Percentiles rank a stretch among this genome's conserved stretches.
Conservation (phyloP, 2,888 invertebrate species). For the Druceiella hillmani region DNA sequence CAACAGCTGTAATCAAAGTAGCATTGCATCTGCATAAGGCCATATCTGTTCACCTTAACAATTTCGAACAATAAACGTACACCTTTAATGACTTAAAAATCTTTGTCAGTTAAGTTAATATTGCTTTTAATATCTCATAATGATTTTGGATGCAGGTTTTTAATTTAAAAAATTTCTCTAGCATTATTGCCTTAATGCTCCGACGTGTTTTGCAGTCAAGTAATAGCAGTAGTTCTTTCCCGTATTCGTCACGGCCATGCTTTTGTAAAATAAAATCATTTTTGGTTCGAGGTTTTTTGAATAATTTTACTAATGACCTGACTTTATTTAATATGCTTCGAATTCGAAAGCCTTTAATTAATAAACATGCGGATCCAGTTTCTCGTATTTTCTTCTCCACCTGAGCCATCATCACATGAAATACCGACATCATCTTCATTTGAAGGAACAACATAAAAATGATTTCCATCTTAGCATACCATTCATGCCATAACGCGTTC, state of each 20-base stretch:
- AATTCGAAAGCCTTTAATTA: no score
- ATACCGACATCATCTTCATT: conserved; percentile 1
- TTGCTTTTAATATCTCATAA: no score
- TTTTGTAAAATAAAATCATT: conserved; percentile 9
- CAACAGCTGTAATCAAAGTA: no score
- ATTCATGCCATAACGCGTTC: no score
- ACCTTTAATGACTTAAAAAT: no score
- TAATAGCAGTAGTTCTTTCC: conserved; percentile 6
- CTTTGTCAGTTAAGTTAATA: no score
- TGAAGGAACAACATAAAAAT: conserved; percentile 5
- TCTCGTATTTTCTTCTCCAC: conserved; percentile 1
- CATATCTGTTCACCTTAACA: no score
- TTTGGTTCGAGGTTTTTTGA: conserved; percentile 8
- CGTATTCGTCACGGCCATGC: conserved; percentile 5
- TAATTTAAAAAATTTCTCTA: conserved; percentile 6
- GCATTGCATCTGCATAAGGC: no score
- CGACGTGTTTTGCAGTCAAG: conserved; percentile 7
- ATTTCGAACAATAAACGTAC: no score
- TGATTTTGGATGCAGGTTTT: conserved; percentile 5
- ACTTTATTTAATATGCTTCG: no score
- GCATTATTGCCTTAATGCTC: conserved; percentile 8
- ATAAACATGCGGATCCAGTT: no score
- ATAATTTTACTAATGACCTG: no score
- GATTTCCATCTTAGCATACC: conserved; percentile 6
- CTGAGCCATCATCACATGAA: conserved; percentile 4